Evolutionary conservation across 2,888 invertebrate genomes (phyloP), one percentile per base, ranked within the genome.

Genomic region (Drosophila helvetica): DNA sequence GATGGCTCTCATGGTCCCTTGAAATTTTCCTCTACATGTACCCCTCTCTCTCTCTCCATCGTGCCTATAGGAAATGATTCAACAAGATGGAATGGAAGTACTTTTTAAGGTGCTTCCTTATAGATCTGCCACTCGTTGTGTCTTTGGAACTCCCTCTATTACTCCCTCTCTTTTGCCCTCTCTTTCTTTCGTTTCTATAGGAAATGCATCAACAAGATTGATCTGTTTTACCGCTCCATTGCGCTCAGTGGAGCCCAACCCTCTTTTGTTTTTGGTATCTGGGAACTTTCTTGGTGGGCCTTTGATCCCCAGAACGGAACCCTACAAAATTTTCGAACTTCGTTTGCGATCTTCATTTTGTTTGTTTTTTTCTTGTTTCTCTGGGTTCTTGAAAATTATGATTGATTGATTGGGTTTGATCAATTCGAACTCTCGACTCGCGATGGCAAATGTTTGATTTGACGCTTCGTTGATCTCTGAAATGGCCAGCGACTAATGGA

Each of bases 321-420:
- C 33, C 43, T 33, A 25, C 15, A 52, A 15, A 10, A 46, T 46
- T 55, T 38, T 47, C 27, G 47, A 47, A 56, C 19, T 48, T 53
- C 56, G 38, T 46, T 70, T 50, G 71, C 72, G 42, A 64, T 54
- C 53, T 71, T 64, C 42, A 57, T 50, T 64, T 63, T 76, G 47
- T 38, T 38, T 38, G 38, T n/a, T 38, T 38, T 38, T 6, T 30
- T 51, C 51, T 66, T 74, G 63, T 50, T 51, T 77, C 51, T 67
- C 64, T 60, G 66, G 54, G 62, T 57, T 71, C 68, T 80, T 78
- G 50, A 70, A 82, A 80, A 76, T 82, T 18, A 77, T 86, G 88
- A 86, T 86, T 86, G 88, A 86, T 86, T 86, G 86, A 86, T 86
- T 86, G 74, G 38, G 79, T 75, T 76, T 74, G 80, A 80, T 88